Base-by-base conservation (phyloP, 2,113 vertebrate species). In the Osmerus mordax region DNA sequence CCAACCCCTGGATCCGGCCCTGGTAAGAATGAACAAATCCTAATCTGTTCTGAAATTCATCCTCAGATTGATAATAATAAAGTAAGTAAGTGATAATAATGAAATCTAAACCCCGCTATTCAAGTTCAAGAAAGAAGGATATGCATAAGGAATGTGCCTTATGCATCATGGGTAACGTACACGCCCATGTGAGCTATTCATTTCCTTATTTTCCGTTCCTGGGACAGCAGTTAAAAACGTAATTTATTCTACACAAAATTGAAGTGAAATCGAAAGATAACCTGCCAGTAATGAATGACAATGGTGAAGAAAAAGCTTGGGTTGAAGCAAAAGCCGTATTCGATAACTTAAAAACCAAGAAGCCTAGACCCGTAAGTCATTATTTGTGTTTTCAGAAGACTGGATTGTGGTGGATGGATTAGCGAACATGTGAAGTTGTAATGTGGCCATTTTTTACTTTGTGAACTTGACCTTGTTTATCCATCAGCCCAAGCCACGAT, bases 401-500 rank as follows among this genome's bases (percentile, higher is more conserved):
- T 19, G 14, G 14, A 23, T 16, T 6, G 8, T 15, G 16, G 14
- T 5, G 59, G 59, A 25, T 61, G 15, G 13, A 25, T 25, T 61
- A 28, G 8, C 4, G 19, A 15, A 21, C 16, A 29, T 25, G 23
- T 68, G 3, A 14, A 25, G 4, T 1, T 41, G 4, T 19, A 1
- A 1, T 47, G 0, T 1, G 19, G 7, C 5, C 0, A 7, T 21
- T 32, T 12, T 5, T 5, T 3, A 23, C 15, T 52, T 14, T 68
- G 54, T 55, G 2, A 18, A 66, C 11, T 4, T 14, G 14, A 63
- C 32, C 16, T 15, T 70, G 55, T 54, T 63, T 55, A 36, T 23
- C 59, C 0, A 3, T 4, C 87, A 98, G 97, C 95, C 96, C 73
- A 98, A 96, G 79, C 94, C 96, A 23, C 89, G 81, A 66, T 81